phyloP scores from a whole-genome alignment of 2,888 invertebrate species.

The Pimpla rufipes region DNA sequence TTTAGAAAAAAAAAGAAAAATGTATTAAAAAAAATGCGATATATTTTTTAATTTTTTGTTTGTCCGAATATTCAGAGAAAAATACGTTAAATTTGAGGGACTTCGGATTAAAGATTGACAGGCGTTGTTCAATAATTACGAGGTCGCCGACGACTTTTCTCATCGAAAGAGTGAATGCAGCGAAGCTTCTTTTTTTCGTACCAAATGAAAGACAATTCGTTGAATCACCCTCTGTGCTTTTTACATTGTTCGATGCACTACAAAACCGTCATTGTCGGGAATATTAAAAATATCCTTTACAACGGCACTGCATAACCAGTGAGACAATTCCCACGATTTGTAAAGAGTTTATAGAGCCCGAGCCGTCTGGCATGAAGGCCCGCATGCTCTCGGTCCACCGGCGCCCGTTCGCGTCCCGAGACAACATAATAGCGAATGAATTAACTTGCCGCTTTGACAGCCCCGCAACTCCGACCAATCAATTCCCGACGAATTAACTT shows the following conservation, averaged over 20 bases:
- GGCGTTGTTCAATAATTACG: too few species aligned
- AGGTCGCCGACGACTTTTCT: too few species aligned
- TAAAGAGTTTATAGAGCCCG: conserved; percentile 30
- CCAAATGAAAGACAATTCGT: neutral
- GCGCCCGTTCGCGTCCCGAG: conserved; percentile 34
- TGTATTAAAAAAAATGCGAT: too few species aligned
- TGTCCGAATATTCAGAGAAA: too few species aligned
- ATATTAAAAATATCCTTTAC: conserved; percentile 34
- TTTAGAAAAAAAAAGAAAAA: too few species aligned
- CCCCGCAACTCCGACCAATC: conserved; percentile 35
- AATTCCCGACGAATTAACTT: conserved; percentile 29
- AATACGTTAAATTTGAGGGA: too few species aligned
- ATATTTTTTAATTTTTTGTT: too few species aligned
- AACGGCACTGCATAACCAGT: neutral
- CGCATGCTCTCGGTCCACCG: conserved; percentile 46
- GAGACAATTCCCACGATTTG: conserved; percentile 61
- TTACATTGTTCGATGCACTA: conserved; percentile 3
- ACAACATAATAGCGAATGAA: conserved; percentile 52
- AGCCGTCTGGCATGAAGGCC: conserved; percentile 32
- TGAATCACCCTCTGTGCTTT: neutral
- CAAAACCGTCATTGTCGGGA: conserved; percentile 37
- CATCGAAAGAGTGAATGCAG: neutral
- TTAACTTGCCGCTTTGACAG: conserved; percentile 21
- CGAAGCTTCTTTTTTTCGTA: neutral
- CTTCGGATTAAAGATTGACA: too few species aligned